Conservation (phyloP, 2,113 vertebrate species). For the Phoenicopterus ruber region DNA sequence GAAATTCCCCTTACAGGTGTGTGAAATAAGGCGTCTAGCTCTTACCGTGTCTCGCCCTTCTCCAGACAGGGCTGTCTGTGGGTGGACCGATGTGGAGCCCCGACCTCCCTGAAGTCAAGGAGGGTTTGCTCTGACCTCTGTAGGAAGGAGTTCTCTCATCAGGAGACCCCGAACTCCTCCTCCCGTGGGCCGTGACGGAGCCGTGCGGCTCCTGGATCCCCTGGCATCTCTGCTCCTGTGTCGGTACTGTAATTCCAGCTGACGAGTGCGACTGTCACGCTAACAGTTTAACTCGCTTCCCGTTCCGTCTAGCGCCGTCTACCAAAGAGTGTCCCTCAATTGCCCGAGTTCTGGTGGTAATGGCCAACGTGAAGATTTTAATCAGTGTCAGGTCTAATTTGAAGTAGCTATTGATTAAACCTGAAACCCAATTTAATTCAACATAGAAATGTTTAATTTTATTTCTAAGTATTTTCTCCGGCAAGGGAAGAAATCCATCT, state of each 20-base stretch:
- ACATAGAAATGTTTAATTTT: background rate
- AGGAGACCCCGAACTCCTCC: background rate
- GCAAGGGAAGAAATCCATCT: background rate
- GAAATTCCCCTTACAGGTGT: background rate
- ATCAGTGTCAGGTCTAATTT: background rate
- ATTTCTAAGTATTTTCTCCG: background rate
- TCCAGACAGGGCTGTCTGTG: background rate
- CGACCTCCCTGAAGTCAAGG: background rate
- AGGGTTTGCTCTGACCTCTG: background rate
- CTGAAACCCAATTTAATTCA: background rate
- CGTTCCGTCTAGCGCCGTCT: rapidly evolving
- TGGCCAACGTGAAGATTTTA: background rate
- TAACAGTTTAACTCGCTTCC: background rate
- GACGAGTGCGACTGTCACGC: rapidly evolving
- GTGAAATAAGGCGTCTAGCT: rapidly evolving
- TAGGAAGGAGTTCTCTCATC: rapidly evolving
- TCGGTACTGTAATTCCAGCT: rapidly evolving
- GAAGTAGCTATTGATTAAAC: background rate
- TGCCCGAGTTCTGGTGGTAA: background rate
- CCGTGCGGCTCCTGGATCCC: rapidly evolving
- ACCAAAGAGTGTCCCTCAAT: rapidly evolving
- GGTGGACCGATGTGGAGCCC: background rate
- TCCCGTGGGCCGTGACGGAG: rapidly evolving
- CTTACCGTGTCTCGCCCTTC: background rate
- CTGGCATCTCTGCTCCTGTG: rapidly evolving